These are phyloP conservation scores for Lasioglossum villosulum DNA, from an alignment of 2,888 invertebrate genomes.

Conservation along the genomic window DNA sequence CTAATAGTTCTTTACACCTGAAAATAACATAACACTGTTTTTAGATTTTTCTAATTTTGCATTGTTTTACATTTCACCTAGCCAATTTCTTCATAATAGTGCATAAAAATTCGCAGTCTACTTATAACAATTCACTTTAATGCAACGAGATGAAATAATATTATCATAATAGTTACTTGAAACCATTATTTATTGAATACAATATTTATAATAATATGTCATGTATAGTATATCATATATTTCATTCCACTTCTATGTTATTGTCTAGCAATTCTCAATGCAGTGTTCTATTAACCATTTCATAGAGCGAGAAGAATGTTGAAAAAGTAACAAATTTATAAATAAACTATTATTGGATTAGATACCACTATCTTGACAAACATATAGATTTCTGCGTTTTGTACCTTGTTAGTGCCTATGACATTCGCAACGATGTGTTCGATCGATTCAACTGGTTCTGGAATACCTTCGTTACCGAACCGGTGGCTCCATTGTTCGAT, in stretches of 20 bases:
- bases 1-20: no score
- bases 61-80: no score
- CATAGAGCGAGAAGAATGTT: background rate
- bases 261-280: background rate
- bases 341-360: background rate
- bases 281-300: background rate
- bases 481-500: slow-evolving; percentile 84
- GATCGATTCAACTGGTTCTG: slow-evolving; percentile 86
- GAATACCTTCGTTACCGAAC: slow-evolving; percentile 85
- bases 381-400: slow-evolving; percentile 2
- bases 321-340: background rate
- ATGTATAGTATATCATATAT: background rate
- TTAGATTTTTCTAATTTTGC: no score
- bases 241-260: background rate
- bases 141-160: background rate
- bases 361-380: background rate
- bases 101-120: no score
- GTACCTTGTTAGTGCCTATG: slow-evolving; percentile 86
- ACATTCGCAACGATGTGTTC: slow-evolving; percentile 87
- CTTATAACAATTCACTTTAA: background rate
- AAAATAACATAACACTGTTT: no score
- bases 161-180: background rate
- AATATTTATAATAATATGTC: background rate
- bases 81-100: no score
- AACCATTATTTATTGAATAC: background rate